Evolutionary conservation across 2,797 vertebrate species (phyloP).

Genomic region (Bufotes viridis): DNA sequence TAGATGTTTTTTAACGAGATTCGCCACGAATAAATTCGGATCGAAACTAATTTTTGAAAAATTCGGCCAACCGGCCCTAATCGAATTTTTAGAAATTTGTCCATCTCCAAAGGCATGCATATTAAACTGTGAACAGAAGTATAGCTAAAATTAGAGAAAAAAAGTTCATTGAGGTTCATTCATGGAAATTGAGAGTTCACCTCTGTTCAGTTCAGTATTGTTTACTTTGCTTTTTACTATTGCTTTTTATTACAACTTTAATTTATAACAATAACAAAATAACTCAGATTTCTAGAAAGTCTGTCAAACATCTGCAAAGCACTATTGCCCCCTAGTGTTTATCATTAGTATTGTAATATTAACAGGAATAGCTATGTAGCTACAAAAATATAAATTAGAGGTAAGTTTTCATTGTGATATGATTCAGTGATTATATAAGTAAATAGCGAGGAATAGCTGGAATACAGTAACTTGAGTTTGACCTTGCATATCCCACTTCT

Average conservation of each 20-base stretch:
- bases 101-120: background rate
- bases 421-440: background rate
- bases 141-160: background rate
- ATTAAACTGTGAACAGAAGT: background rate
- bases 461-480: background rate
- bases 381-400: background rate
- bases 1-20: too few species aligned
- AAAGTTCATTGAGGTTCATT: background rate
- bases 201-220: background rate
- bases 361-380: background rate
- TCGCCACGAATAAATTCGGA: too few species aligned
- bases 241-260: background rate
- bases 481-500: background rate
- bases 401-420: background rate
- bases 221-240: too few species aligned
- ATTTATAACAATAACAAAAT: background rate
- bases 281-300: background rate
- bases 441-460: background rate
- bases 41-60: too few species aligned
- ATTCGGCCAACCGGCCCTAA: too few species aligned
- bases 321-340: slow-evolving; percentile 45
- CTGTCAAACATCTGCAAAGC: background rate
- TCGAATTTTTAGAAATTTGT: too few species aligned
- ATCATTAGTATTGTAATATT: background rate
- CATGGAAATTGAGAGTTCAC: background rate